Percentiles rank a stretch among this genome's conserved stretches.
Evolutionary conservation across 2,888 invertebrate genomes (phyloP).

Genomic region (Folsomia manolachei): DNA sequence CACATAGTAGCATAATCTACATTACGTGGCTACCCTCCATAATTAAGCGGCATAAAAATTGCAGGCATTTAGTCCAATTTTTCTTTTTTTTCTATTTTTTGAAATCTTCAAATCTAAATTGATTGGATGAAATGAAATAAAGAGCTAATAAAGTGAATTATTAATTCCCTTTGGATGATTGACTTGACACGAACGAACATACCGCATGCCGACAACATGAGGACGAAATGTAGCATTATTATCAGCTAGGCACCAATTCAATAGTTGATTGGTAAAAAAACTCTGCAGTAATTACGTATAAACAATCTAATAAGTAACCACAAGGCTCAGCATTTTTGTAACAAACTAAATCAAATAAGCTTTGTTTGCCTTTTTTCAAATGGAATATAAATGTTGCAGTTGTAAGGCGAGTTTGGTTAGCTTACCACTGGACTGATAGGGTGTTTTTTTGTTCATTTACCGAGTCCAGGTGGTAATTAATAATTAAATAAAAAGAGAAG

Average conservation of each 20-base stretch:
- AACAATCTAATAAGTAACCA: not conserved
- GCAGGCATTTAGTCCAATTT: not conserved
- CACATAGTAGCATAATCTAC: too few species aligned
- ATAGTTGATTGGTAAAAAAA: not conserved
- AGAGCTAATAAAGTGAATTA: not conserved
- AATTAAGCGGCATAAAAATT: not conserved
- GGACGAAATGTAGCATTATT: too few species aligned
- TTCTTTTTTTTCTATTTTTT: not conserved
- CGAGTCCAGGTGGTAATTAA: not conserved
- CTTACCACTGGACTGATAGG: too few species aligned
- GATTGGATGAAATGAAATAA: not conserved
- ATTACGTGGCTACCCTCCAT: too few species aligned
- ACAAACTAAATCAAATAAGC: not conserved
- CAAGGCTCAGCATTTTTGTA: not conserved
- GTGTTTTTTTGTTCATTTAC: too few species aligned
- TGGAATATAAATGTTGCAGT: not conserved
- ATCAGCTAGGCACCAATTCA: not conserved
- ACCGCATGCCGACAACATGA: too few species aligned
- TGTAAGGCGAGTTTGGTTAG: too few species aligned
- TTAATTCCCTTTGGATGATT: not conserved
- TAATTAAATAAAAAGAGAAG: not conserved
- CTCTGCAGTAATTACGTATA: not conserved
- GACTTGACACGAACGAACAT: constrained; percentile 6
- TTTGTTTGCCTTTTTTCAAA: not conserved
- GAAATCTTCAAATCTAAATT: not conserved